Base-by-base conservation (phyloP, 2,113 vertebrate species). In the Meriones unguiculatus region DNA sequence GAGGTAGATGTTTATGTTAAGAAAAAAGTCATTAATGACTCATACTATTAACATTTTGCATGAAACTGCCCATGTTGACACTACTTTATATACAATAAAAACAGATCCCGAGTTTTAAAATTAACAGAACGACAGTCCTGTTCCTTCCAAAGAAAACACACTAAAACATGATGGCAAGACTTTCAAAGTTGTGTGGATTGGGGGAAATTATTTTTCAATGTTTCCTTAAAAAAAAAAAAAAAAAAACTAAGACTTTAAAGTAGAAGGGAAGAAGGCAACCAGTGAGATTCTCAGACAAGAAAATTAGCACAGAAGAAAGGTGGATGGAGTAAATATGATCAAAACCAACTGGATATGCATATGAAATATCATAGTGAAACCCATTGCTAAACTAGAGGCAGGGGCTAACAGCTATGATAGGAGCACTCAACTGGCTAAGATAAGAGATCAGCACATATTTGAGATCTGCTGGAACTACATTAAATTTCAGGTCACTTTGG, bases 181-280 rank as follows among this genome's bases (percentile, higher is more conserved):
- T 89, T 89, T 78, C 25, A 62, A 93, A 41, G 10, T 85, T 93
- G 41, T 77, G 12, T 15, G 24, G 50, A 59, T 46, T 64, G 12
- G 20, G 24, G 75, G 52, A 91, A 91, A 85, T 89, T 84, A 85
- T 8, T 85, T 88, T 92, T 86, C 65, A 89, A 20, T 89, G 46
- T 73, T 85, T 73, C 35, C 38, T 89, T 91, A n/a, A n/a, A n/a
- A n/a, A n/a, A n/a, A n/a, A n/a, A n/a, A 4, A 46, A 65, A 76
- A 80, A 46, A 64, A 59, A 52, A 69, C 24, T 41, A 69, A 76
- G 4, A 24, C 9, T 5, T 35, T 57, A 57, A 57, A n/a, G 18
- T n/a, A n/a, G 32, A 81, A 54, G 30, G 30, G 3, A 46, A 20
- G 30, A 54, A 54, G 77, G 15, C 50, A 80, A 80, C 77, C 15